A percentile compares a stretch with the other conserved stretches of the same genome.
These are phyloP conservation scores for Atherinomorus stipes DNA, from an alignment of 2,113 vertebrate species.

Conservation along the genomic window DNA sequence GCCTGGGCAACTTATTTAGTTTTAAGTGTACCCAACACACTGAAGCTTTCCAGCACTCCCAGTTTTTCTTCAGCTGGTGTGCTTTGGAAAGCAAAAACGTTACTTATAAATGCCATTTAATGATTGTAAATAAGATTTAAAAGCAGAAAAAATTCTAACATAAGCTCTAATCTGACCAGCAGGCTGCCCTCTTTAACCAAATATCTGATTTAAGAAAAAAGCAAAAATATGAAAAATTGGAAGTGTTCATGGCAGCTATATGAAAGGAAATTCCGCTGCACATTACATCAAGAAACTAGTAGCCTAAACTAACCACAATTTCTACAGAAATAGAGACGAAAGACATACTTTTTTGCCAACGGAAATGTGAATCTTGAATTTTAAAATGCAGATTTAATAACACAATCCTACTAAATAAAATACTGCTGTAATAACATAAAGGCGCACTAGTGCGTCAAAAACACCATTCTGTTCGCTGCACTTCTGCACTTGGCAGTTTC, in stretches of 20 bases:
- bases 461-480: neutral
- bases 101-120: no score
- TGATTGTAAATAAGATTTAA: no score
- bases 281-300: no score
- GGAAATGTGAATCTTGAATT: conserved; percentile 20
- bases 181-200: no score
- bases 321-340: no score
- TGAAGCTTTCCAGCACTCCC: neutral
- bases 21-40: neutral
- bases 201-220: no score
- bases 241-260: no score
- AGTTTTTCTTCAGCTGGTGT: conserved; percentile 1
- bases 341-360: conserved; percentile 1
- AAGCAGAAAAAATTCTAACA: no score
- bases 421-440: neutral
- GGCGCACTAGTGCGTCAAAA: neutral
- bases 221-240: no score
- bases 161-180: no score
- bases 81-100: neutral
- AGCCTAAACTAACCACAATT: no score
- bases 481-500: neutral
- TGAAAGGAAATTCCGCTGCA: no score
- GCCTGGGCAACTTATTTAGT: neutral
- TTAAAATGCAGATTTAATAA: conserved; percentile 20
- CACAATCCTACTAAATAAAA: conserved; percentile 15